Base-by-base conservation (phyloP, 2,888 invertebrate genomes). In the Drosophila prolongata region DNA sequence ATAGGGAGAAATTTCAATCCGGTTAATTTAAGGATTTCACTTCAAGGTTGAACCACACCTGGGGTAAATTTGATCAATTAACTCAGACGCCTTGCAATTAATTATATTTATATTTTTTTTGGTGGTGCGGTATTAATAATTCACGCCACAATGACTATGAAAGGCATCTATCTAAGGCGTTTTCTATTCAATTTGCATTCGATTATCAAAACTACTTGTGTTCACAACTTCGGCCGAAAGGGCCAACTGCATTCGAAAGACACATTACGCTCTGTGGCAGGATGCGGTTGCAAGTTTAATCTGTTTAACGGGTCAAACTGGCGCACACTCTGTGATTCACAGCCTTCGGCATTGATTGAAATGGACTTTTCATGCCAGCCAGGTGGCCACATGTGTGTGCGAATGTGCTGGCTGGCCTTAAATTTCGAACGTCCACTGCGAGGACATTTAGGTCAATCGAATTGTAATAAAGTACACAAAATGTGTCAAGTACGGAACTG, bases 371-470 rank as follows among this genome's bases (percentile, higher is more conserved):
- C 40, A 47, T 61, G 54, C 30, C 4, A 55, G 8, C 49, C 49
- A 44, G 37, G 37, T 43, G 49, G 8, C 49, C 49, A 44, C 42
- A 37, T 43, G 49, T 65, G 47, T 47, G 24, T 43, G 47, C 61
- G 24, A 44, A 16, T 64, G 46, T 65, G 37, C 53, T 43, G 43
- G 14, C 14, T 34, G 30, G 14, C 35, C 61, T 55, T 58, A 53
- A 40, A 65, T 60, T 78, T 59, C 38, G 58, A 40, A 54, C 60
- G 43, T 71, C 43, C 46, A 19, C 46, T 14, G 43, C 69, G n/a
- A 66, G 50, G 47, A 58, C 77, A 86, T 87, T 86, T 79, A 58
- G 83, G 82, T 87, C 89, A 87, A 86, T 83, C 81, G 83, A 80
- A 83, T 82, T 75, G 69, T 65, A 78, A 79, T 78, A 67, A 77